These are phyloP conservation scores for Panopea generosa DNA, from an alignment of 2,888 invertebrate species.

Conservation along the genomic window DNA sequence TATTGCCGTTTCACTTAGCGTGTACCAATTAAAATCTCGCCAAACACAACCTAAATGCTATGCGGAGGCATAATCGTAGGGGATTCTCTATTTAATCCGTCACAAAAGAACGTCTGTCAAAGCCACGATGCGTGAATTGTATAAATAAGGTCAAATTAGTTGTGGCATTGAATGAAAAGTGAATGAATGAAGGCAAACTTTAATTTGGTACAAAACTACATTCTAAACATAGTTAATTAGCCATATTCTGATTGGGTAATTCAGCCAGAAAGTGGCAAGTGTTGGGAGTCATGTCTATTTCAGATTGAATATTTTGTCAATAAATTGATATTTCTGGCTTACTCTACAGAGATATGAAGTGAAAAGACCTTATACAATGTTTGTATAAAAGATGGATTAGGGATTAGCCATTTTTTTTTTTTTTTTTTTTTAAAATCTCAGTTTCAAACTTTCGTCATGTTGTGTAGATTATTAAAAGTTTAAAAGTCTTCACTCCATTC, in stretches of 20 bases:
- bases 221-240: slow-evolving; percentile 40
- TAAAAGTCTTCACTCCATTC: too few species aligned
- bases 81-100: background rate
- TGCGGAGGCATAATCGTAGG: slow-evolving; percentile 33
- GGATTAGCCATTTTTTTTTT: too few species aligned
- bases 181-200: slow-evolving; percentile 19
- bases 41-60: slow-evolving; percentile 41
- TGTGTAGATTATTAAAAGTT: too few species aligned
- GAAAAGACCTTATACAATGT: too few species aligned
- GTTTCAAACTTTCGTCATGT: too few species aligned
- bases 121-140: slow-evolving; percentile 22
- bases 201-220: slow-evolving; percentile 46
- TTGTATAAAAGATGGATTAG: too few species aligned
- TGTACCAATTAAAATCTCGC: slow-evolving; percentile 62
- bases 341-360: too few species aligned
- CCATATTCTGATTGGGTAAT: slow-evolving; percentile 23
- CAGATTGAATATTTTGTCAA: too few species aligned
- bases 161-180: slow-evolving; percentile 3
- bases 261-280: slow-evolving; percentile 24
- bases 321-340: too few species aligned
- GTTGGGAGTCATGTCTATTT: slow-evolving; percentile 16
- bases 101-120: slow-evolving; percentile 49
- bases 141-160: slow-evolving; percentile 32
- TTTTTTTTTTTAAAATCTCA: too few species aligned
- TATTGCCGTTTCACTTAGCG: slow-evolving; percentile 41